Evolutionary conservation across 64 coral and sea anemone genomes (phyloP).

Genomic region (Dendrophyllia cribrosa): DNA sequence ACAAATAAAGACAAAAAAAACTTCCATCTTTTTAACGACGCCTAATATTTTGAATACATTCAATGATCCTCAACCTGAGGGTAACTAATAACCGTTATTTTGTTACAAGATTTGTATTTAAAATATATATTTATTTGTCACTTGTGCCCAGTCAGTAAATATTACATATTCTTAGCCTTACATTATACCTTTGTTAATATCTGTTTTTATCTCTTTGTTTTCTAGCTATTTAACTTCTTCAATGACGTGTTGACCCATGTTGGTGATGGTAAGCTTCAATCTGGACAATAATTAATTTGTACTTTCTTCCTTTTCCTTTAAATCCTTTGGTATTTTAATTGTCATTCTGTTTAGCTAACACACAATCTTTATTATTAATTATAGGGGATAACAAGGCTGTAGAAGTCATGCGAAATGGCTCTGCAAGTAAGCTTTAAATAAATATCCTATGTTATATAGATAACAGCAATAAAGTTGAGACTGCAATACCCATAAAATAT

Average conservation of each 20-base stretch:
- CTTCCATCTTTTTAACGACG: too few relatives aligned
- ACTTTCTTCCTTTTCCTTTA: not conserved
- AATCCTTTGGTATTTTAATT: not conserved
- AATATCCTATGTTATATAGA: not conserved
- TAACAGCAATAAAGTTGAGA: not conserved
- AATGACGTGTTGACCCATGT: slow-evolving; percentile 84
- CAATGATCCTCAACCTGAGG: too few relatives aligned
- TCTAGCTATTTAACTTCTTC: slow-evolving; percentile 94
- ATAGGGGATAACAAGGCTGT: slow-evolving; percentile 50
- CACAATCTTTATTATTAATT: not conserved
- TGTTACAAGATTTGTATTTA: too few relatives aligned
- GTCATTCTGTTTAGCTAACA: not conserved
- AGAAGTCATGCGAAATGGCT: slow-evolving; percentile 58
- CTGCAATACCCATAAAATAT: not conserved
- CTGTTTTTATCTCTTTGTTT: slow-evolving; percentile 15
- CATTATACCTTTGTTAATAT: too few relatives aligned
- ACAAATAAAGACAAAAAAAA: too few relatives aligned
- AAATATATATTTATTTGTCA: too few relatives aligned
- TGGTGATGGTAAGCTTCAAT: slow-evolving; percentile 29
- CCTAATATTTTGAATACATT: too few relatives aligned
- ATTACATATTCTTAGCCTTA: too few relatives aligned
- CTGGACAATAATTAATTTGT: not conserved
- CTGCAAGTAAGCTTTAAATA: slow-evolving; percentile 45
- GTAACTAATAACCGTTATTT: too few relatives aligned
- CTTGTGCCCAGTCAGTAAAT: too few relatives aligned